Conservation (phyloP, 2,888 invertebrate genomes). For the Abrostola tripartita region DNA sequence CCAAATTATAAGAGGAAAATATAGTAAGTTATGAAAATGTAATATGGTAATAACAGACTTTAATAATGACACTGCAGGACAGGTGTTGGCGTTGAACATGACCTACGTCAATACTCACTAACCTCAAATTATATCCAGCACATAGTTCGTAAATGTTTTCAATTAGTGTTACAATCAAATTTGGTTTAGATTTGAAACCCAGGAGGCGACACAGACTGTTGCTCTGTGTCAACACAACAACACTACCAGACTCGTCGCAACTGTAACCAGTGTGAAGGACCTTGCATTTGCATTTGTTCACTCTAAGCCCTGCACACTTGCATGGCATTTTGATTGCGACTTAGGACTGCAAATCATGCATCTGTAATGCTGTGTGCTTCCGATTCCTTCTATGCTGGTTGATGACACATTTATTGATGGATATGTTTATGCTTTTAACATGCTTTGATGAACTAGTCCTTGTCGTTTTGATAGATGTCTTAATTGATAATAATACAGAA, state of each 20-base stretch:
- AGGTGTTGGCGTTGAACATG: neutral
- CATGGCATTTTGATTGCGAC: slow-evolving; percentile 38
- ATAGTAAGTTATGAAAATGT: no score
- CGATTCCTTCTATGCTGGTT: neutral
- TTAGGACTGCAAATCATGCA: slow-evolving; percentile 4
- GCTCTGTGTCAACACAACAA: slow-evolving; percentile 34
- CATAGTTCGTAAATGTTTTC: slow-evolving; percentile 64
- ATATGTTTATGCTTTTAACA: slow-evolving; percentile 4
- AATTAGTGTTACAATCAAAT: slow-evolving; percentile 28
- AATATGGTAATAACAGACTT: no score
- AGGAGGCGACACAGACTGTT: slow-evolving; percentile 7
- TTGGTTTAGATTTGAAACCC: slow-evolving; percentile 6
- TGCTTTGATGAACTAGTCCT: neutral
- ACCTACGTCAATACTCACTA: neutral
- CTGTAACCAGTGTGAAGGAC: slow-evolving; percentile 16
- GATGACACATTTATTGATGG: neutral
- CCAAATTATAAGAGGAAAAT: no score
- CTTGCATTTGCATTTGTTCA: slow-evolving; percentile 51
- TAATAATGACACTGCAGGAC: neutral
- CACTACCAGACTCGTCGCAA: neutral
- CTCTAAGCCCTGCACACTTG: slow-evolving; percentile 43
- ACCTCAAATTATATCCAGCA: slow-evolving; percentile 70
- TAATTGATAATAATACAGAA: neutral
- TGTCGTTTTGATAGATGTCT: neutral
- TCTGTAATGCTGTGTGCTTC: slow-evolving; percentile 12